Conservation (phyloP, 2,888 invertebrate species). For the Sipunculus nudus region DNA sequence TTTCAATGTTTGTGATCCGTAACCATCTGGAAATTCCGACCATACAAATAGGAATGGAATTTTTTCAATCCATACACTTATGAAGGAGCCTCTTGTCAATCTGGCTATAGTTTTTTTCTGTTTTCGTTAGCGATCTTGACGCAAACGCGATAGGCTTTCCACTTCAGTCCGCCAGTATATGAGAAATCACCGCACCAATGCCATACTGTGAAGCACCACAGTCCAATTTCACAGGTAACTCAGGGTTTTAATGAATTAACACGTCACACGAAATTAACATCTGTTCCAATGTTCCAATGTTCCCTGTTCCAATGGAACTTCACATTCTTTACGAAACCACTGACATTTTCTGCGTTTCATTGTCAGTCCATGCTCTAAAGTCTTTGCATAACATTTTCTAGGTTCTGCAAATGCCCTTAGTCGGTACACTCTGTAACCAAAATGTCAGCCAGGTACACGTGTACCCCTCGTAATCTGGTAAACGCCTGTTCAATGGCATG, state of each 20-base stretch:
- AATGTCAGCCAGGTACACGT: too few relatives aligned
- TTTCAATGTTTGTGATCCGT: slow-evolving; percentile 64
- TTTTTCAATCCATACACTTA: slow-evolving; percentile 61
- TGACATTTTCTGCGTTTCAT: too few relatives aligned
- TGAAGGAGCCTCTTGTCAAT: slow-evolving; percentile 61
- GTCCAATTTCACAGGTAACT: slow-evolving; percentile 48
- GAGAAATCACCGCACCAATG: slow-evolving; percentile 49
- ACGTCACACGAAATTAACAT: slow-evolving; percentile 1
- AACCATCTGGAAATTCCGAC: slow-evolving; percentile 59
- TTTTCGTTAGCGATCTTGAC: slow-evolving; percentile 62
- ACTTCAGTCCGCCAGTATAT: slow-evolving; percentile 52
- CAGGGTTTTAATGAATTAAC: slow-evolving; percentile 53
- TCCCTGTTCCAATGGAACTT: not conserved
- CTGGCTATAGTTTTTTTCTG: slow-evolving; percentile 58
- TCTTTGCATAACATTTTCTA: too few relatives aligned
- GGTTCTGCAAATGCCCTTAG: too few relatives aligned
- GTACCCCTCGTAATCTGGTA: too few relatives aligned
- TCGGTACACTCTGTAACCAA: too few relatives aligned
- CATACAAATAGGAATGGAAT: slow-evolving; percentile 63
- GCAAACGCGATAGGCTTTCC: slow-evolving; percentile 65
- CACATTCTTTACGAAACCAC: too few relatives aligned
- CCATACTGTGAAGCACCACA: slow-evolving; percentile 61
- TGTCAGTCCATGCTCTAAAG: too few relatives aligned
- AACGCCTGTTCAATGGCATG: too few relatives aligned
- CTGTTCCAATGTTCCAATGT: not conserved